Evolutionary conservation across 1,140 invertebrate species (phyloP), one percentile per base, ranked within the genome.

Genomic region (Caenorhabditis latens): DNA sequence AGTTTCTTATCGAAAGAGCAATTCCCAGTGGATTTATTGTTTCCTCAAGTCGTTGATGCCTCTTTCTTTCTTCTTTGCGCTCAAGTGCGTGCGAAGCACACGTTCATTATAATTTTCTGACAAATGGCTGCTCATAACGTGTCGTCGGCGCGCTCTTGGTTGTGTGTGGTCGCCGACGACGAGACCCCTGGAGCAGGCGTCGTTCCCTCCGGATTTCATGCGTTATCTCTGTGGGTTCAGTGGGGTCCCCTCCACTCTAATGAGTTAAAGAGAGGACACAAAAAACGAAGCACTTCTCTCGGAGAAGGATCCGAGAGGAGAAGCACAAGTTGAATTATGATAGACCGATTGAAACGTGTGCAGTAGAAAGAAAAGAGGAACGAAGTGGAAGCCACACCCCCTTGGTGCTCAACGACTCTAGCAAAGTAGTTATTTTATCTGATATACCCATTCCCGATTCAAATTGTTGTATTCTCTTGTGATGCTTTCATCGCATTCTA

Each of bases 51-150:
- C 71, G 71, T 79, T 50, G 46, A 50, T 50, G 71, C 46, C 32
- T 9, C 42, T 40, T 53, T 46, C 53, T 50, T n/a, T 21, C n/a
- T 21, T 58, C n/a, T 46, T 46, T 46, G 11, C 24, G 40, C 71
- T 79, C 46, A 79, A 79, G 71, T 48, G 67, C 67, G 67, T 71
- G 67, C 43, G 71, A 79, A 79, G 71, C 71, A 21, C 71, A 50
- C 71, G 71, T 79, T 79, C 71, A 79, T 79, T 79, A 79, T 79
- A 79, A 79, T 79, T 79, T 79, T 79, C 71, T 79, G 71, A 79
- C 71, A 79, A 79, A 79, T 79, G 71, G 71, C 71, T 79, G 71
- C 71, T 79, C 71, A 79, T 79, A 79, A 79, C 11, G 71, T 79
- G 71, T 79, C 71, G 46, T 79, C 71, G 71, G 71, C 71, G 46